Conservation (phyloP, 2,797 vertebrate genomes). For the Lepilemur ruficaudatus region DNA sequence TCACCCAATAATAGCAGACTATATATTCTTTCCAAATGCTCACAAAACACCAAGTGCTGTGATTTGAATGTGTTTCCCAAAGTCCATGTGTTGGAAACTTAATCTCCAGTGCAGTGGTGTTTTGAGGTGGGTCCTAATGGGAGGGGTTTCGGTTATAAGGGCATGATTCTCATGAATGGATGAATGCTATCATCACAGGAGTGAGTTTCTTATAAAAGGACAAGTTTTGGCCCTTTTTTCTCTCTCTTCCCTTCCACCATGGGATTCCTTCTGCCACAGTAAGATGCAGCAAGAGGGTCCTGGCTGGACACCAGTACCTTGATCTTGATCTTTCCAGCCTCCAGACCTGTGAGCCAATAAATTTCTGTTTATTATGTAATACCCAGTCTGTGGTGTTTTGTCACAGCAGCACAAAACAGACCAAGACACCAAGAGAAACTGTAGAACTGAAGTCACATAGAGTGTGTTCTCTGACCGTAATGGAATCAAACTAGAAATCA, state of each 20-base stretch:
- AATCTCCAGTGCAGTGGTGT: neutral
- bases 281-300: neutral
- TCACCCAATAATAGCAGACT: neutral
- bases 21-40: neutral
- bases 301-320: neutral
- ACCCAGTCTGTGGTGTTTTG: neutral
- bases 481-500: neutral
- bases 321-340: neutral
- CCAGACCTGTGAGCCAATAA: neutral
- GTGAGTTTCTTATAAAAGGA: neutral
- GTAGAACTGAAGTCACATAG: neutral
- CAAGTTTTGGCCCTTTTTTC: neutral
- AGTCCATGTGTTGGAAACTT: neutral
- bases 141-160: neutral
- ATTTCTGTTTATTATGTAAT: neutral
- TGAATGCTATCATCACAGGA: neutral
- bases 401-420: neutral
- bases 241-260: neutral
- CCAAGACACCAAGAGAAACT: neutral
- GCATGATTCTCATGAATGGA: neutral
- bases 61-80: neutral
- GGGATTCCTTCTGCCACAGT: neutral
- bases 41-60: neutral
- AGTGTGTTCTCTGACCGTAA: neutral
- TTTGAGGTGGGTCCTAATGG: neutral